Evolutionary conservation across 2,888 invertebrate species (phyloP), one percentile per base, ranked within the genome.

Genomic region (Megastigmus dorsalis): DNA sequence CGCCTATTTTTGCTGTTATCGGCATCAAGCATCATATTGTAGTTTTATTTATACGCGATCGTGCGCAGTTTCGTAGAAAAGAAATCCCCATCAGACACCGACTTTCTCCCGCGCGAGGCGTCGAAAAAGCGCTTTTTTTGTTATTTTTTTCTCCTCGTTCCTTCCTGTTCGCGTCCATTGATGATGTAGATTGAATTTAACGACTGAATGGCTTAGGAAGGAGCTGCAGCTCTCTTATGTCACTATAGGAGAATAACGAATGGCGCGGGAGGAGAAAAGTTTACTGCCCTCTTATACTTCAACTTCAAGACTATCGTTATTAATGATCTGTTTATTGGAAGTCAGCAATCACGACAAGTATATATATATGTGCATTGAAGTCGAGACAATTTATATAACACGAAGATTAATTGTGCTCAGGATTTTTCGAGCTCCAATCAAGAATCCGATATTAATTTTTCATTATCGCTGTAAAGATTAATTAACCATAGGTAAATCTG

Each of bases 101-200:
- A 55, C 70, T 70, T 70, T 70, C 70, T 55, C 62, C 70, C 0
- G n/a, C n/a, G n/a, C n/a, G n/a, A n/a, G n/a, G n/a, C n/a, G 41
- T 26, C 23, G n/a, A 50, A 38, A 54, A 66, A 15, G 2, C 13
- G 9, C n/a, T 52, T 52, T 54, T 50, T 28, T 41, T 36, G 13
- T 18, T 33, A 6, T 38, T 41, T 59, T 36, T 59, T 52, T 15
- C 1, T 15, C 1, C 4, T 28, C 2, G 33, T 5, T 33, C n/a
- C n/a, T n/a, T n/a, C n/a, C n/a, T 38, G 13, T 38, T 38, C 13
- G 13, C 9, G 7, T 48, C 20, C 20, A 23, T 6, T n/a, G 23
- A 20, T 59, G 43, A 59, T 43, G 59, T 33, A 59, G 18, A 13
- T 41, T 3, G n/a, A 20, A 45, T 30, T 60, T 60, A 45, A 45